Base-by-base conservation (phyloP, 2,797 vertebrate genomes). In the Octomys mimax region DNA sequence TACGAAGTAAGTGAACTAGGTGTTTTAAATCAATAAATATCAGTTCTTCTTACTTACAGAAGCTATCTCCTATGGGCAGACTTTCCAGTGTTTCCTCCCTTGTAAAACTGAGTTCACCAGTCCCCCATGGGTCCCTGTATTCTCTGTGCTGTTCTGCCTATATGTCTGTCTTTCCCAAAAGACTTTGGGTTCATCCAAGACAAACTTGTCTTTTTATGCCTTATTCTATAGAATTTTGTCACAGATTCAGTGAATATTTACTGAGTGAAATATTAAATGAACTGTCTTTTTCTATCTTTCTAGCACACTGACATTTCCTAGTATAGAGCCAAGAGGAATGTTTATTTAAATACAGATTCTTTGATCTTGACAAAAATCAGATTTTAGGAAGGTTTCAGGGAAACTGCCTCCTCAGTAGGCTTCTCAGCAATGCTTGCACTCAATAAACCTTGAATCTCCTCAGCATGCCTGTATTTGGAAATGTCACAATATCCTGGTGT, bases 21-120 rank as follows among this genome's bases (percentile, higher is more conserved):
- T 79, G 12, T 84, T 85, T 70, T 86, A 83, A 86, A 78, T 2
- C 49, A 87, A 46, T 77, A 70, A 59, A 59, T 86, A 77, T 42
- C 75, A 84, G 19, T 70, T 77, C 36, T 89, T 93, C 68, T 95
- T 93, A 49, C 26, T 61, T 92, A 90, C 24, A 62, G 73, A 54
- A 77, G 73, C 59, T 10, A 77, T 46, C 42, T 84, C 11, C 19
- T 86, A 49, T 13, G 22, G 31, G 19, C 81, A 22, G 59, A 79
- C 5, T 91, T 94, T 92, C 59, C 26, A 28, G 16, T 36, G 71
- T 14, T 71, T 87, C 26, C 18, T 90, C 3, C 26, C 24, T 90
- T 92, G 64, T 52, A 71, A 86, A 92, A 49, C 46, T 84, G 52
- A 87, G 31, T 22, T 89, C 36, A 16, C 11, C 57, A 31, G 8